These are phyloP conservation scores for Sprattus sprattus DNA, from an alignment of 2,113 vertebrate species.

Conservation along the genomic window DNA sequence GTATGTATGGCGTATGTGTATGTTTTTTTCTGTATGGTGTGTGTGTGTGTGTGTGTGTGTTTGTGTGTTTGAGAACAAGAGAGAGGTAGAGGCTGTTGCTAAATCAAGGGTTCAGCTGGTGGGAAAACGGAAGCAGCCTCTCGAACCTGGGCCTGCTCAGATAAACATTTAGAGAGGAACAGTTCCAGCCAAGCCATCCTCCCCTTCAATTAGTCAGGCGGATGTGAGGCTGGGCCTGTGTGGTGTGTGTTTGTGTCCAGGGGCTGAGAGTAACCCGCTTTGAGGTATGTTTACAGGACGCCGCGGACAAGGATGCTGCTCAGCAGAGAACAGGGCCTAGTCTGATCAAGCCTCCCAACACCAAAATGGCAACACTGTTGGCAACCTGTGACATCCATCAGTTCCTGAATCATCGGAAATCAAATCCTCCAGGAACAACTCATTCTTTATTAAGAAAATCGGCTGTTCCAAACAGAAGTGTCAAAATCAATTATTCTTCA, in stretches of 20 bases:
- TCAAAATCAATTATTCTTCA: no score
- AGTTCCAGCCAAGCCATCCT: slow-evolving; percentile 44
- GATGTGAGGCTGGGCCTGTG: slow-evolving; percentile 46
- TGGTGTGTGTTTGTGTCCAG: neutral
- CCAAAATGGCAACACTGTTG: neutral
- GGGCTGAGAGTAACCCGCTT: neutral
- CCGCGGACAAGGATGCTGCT: slow-evolving; percentile 28
- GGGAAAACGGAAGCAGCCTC: slow-evolving; percentile 60
- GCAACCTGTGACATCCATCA: neutral
- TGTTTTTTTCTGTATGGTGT: neutral
- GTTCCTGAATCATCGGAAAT: neutral
- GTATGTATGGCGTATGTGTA: neutral
- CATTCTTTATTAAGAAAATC: neutral
- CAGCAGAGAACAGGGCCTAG: slow-evolving; percentile 20
- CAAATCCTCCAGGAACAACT: neutral
- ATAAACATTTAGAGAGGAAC: slow-evolving; percentile 59
- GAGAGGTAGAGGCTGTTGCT: slow-evolving; percentile 50
- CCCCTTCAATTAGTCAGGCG: slow-evolving; percentile 42
- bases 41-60: neutral
- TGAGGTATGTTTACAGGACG: slow-evolving; percentile 43
- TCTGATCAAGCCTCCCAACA: slow-evolving; percentile 4
- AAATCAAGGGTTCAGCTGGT: slow-evolving; percentile 51
- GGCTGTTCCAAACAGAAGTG: no score
- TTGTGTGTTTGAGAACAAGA: slow-evolving; percentile 7
- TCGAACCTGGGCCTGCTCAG: slow-evolving; percentile 46